phyloP scores from a whole-genome alignment of 2,888 invertebrate genomes.

The Pandemis corylana region DNA sequence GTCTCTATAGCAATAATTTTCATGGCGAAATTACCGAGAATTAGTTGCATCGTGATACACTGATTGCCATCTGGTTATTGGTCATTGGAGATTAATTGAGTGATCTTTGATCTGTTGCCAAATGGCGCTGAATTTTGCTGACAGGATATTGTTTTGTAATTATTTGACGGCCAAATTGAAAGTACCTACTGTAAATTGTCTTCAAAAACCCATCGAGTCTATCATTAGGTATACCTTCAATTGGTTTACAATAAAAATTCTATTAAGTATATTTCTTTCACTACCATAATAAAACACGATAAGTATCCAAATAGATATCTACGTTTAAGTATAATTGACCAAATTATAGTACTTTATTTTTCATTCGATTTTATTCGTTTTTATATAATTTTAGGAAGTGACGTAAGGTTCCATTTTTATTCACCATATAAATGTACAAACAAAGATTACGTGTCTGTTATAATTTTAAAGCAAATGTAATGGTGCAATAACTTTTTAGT shows the following conservation, averaged over 20 bases:
- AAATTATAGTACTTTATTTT: no score
- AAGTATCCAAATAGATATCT: background rate
- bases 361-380: background rate
- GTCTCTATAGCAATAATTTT: slow-evolving; percentile 40
- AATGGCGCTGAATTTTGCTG: slow-evolving; percentile 60
- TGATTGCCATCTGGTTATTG: slow-evolving; percentile 69
- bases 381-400: background rate
- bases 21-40: slow-evolving; percentile 68
- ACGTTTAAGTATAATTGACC: no score
- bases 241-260: no score
- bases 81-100: slow-evolving; percentile 74
- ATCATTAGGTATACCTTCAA: no score
- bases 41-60: slow-evolving; percentile 77
- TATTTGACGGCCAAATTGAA: background rate
- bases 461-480: slow-evolving; percentile 51
- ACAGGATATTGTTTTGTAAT: slow-evolving; percentile 15
- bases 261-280: no score
- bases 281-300: no score
- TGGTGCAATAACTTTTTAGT: slow-evolving; percentile 56
- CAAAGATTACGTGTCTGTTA: slow-evolving; percentile 48
- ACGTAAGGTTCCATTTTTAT: background rate
- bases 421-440: background rate
- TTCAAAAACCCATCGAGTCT: no score
- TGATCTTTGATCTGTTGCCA: slow-evolving; percentile 78
- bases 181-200: background rate